phyloP scores from a whole-genome alignment of 2,888 invertebrate genomes.

The Eumacrocentrus americanus region DNA sequence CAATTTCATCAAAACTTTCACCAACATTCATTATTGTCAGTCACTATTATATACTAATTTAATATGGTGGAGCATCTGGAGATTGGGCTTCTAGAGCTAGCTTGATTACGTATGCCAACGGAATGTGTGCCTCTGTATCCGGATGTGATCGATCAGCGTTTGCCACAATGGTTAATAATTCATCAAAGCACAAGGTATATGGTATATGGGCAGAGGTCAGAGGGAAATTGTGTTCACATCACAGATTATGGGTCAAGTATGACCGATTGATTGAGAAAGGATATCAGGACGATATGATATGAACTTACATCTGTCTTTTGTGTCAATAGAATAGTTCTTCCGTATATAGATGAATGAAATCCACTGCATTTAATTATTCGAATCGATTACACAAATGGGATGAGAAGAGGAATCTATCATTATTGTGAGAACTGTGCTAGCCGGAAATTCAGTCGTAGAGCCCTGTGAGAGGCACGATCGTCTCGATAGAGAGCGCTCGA shows the following conservation, averaged over 20 bases:
- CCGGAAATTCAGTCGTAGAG: constrained; percentile 4
- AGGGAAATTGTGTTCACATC: neutral
- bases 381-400: neutral
- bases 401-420: neutral
- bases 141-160: constrained; percentile 21
- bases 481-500: constrained; percentile 3
- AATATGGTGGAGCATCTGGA: neutral
- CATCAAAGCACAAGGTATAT: constrained; percentile 23
- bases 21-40: neutral
- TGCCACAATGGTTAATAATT: constrained; percentile 28
- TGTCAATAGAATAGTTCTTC: too few relatives aligned
- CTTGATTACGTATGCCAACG: constrained; percentile 5
- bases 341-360: too few relatives aligned
- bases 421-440: neutral
- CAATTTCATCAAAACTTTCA: neutral
- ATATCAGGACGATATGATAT: too few relatives aligned
- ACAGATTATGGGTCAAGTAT: too few relatives aligned
- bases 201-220: neutral
- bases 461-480: constrained; percentile 5
- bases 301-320: too few relatives aligned
- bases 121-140: constrained; percentile 10
- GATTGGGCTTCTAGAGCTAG: neutral
- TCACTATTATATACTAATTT: neutral
- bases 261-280: too few relatives aligned
- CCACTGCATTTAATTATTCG: too few relatives aligned